phyloP scores from a whole-genome alignment of 2,113 vertebrate species.

The Nesogale talazaci region DNA sequence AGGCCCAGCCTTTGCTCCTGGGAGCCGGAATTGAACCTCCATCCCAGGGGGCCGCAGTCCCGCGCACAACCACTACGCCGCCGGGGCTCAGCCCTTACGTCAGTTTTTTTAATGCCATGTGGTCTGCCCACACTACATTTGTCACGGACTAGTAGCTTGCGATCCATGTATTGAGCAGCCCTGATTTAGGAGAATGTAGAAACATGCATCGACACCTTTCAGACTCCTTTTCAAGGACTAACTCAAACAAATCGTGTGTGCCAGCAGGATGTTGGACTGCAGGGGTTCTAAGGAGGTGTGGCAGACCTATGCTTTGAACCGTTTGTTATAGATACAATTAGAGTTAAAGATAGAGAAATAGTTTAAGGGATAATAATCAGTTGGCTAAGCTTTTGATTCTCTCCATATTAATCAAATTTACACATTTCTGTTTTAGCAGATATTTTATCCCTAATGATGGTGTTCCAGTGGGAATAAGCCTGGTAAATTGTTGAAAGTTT shows the following conservation, averaged over 20 bases:
- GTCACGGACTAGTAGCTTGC: no score
- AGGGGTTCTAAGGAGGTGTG: background rate
- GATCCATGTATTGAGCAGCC: no score
- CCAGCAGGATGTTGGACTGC: background rate
- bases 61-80: no score
- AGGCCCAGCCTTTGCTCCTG: no score
- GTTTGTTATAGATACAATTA: background rate
- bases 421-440: background rate
- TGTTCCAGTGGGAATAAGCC: constrained; percentile 15
- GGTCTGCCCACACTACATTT: no score
- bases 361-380: constrained; percentile 13
- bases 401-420: constrained; percentile 19
- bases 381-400: constrained; percentile 6
- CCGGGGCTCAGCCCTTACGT: no score
- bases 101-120: no score
- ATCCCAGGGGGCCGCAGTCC: no score
- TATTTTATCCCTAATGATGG: constrained; percentile 21
- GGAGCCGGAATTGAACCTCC: no score
- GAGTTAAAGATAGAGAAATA: background rate
- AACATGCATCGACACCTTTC: background rate
- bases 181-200: background rate
- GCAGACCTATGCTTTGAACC: no score
- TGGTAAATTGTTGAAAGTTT: constrained; percentile 35
- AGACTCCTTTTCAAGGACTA: background rate
- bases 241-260: no score